phyloP scores from a whole-genome alignment of 2,113 vertebrate species.

The Lasiurus cinereus region DNA sequence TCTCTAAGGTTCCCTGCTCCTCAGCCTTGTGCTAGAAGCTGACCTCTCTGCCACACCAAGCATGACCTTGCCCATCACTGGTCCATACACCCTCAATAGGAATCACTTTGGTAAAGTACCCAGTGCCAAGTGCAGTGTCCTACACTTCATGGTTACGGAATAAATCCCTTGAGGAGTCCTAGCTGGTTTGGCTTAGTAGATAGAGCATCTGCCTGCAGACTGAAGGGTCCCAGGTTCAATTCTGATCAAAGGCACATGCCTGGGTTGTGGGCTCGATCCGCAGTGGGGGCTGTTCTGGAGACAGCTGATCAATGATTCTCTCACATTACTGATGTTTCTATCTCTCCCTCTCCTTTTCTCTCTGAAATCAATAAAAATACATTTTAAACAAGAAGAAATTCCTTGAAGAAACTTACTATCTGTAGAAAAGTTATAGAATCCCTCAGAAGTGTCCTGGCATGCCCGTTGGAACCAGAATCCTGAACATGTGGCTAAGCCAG shows the following conservation, averaged over 20 bases:
- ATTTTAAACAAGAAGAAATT: neutral
- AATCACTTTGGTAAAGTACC: neutral
- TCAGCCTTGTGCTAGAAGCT: neutral
- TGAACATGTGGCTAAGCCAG: neutral
- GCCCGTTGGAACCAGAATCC: neutral
- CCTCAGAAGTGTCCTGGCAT: neutral
- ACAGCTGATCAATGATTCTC: no score
- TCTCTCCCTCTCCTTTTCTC: no score
- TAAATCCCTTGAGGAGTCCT: neutral
- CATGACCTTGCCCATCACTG: neutral
- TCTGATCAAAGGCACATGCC: no score
- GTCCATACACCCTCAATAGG: rapidly evolving
- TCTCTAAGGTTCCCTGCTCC: neutral
- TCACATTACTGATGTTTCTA: no score
- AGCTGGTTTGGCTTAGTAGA: no score
- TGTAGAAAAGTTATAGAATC: neutral
- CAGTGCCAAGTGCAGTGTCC: neutral
- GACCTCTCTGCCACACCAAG: neutral
- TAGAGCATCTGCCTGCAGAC: no score
- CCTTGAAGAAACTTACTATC: neutral
- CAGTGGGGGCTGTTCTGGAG: no score
- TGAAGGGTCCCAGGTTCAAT: no score
- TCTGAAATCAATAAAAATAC: no score
- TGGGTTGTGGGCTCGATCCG: no score
- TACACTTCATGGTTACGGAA: neutral